Base-by-base conservation (phyloP, 2,888 invertebrate species). In the Dermolepida albohirtum region DNA sequence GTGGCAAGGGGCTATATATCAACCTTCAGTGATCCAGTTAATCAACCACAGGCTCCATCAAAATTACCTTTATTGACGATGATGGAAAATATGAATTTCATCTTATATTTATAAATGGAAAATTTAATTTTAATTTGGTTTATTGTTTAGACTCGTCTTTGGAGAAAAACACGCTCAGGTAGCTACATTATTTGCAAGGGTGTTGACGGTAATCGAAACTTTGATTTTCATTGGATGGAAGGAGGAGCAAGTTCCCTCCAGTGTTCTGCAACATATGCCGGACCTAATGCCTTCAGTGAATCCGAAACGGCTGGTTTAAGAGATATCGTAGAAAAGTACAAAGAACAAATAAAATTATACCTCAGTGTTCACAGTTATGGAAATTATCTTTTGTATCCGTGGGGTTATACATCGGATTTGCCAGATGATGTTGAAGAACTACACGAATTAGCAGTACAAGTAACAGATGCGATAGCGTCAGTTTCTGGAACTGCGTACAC, bases 351-450 rank as follows among this genome's bases (percentile, higher is more conserved):
- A 22, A 86, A 89, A 57, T 82, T 91, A 70, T 94, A 92, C 78
- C 77, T 93, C 10, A 89, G 91, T 0, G 83, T 93, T 72, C 94
- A 94, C 77, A 90, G 92, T 10, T 93, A 87, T 75, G 92, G 92
- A n/a, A 86, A 88, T 71, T 89, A 88, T 79, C 80, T 91, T 39
- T 77, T 91, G 2, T 90, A 90, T 75, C 89, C 90, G 0, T 92
- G 89, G 89, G 90, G 90, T 1, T 89, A 86, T 71, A 86, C 87
- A 22, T 83, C 83, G 49, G 78, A 77, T 1, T 78, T 83, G 0
- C 88, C 88, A 5, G 78, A 78, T 0, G 85, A 88, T 64, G 85
- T 82, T 1, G 78, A 84, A 0, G 79, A 79, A 50, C 81, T 88
- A 1, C 82, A 85, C 7, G 73, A 76, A 0, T 82, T 86, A 7